Base-by-base conservation (phyloP, 1,140 invertebrate species). In the Cyclargus thomasi region DNA sequence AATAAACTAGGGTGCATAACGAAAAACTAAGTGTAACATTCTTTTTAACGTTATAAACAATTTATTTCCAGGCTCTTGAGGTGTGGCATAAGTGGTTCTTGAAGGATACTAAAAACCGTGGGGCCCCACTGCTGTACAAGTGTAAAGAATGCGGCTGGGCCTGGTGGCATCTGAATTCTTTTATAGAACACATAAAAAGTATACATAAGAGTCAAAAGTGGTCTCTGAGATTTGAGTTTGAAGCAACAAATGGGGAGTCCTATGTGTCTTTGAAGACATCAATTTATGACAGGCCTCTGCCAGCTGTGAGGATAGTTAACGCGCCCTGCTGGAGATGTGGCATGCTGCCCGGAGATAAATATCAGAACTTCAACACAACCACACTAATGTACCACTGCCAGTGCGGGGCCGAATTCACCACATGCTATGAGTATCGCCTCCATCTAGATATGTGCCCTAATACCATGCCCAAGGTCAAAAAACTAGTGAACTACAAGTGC, bases 161-260 rank as follows among this genome's bases (percentile, higher is more conserved):
- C 0, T 80, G 68, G 70, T 80, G 79, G 79, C 68, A 76, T 62
- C 67, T 77, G 1, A 18, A 53, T 5, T 64, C 71, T 1, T 77
- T 81, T 17, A 53, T 65, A n/a, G 64, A 74, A 10, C 81, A 83
- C 23, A 36, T 80, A 10, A 0, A 47, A 0, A 18, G 1, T 17
- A 6, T 17, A 11, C 55, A 59, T 8, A 21, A 10, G 0, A 4
- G 18, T 1, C 20, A 59, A 55, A 55, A 55, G 20, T 59, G 8
- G 17, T 8, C 7, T 0, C 18, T 59, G 8, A 59, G 18, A 10
- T 59, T 20, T 6, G 20, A 21, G 10, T 20, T 59, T 4, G 17
- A 59, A 21, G 20, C 55, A 2, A 20, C 17, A 0, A 59, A 59
- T 20, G 17, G 10, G 3, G 55, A 59, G 10, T 59, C 55, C 18